Evolutionary conservation across 2,797 vertebrate genomes (phyloP), one percentile per base, ranked within the genome.

Genomic region (Kryptolebias ocellatus): DNA sequence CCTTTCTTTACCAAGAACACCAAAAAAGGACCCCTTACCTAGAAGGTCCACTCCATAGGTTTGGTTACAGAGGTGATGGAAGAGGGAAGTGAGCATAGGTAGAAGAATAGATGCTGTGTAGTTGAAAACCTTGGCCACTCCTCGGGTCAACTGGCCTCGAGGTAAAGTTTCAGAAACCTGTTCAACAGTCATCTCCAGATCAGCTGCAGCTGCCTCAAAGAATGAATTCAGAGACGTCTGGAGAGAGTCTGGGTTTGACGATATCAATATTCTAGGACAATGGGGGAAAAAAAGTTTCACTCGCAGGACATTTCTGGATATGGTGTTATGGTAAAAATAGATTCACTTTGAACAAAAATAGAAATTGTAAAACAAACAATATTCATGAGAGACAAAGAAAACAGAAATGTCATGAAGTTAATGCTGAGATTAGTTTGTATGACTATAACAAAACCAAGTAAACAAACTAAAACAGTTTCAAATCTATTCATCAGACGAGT

Each of bases 41-140:
- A 98, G 94, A 60, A 99, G 84, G 80, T 96, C 95, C 73, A 92
- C 92, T 59, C 95, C 95, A 67, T 93, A 94, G 56, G 94, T 95
- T 72, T 96, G 95, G 74, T 92, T 94, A 66, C 92, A 93, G 58
- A 97, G 92, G 78, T 98, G 97, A 67, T 95, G 95, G 83, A 98
- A 98, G 34, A 99, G 87, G 1, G 97, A 96, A 0, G 95, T 97
- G 44, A 99, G 93, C 27, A 95, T 94, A 1, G 97, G 97, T 24
- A 99, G 83, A n/a, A 99, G 95, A 6, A 95, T 90, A 64, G 95
- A 93, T 0, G 93, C 95, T 44, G 95, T 95, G 76, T 96, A 96
- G 76, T 93, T 92, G 80, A 97, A 92, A 68, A 96, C 92, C 78
- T 94, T 95, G 27, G 93, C 93, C 42, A 95, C 92, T 53, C 95